Conservation (phyloP, 2,113 vertebrate genomes). For the Synodontis membranacea region DNA sequence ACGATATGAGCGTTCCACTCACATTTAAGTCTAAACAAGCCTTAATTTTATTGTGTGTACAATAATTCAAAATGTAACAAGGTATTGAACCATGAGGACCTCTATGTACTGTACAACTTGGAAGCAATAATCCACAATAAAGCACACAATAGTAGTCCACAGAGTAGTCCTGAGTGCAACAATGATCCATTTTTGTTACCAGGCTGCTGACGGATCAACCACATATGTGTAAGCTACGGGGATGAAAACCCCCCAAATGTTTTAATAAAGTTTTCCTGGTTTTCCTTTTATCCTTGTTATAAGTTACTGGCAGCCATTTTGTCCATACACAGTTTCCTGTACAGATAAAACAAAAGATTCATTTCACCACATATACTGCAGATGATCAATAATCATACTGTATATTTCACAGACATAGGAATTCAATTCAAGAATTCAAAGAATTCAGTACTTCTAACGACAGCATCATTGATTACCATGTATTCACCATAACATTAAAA, state of each 20-base stretch:
- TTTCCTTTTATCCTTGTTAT: background rate
- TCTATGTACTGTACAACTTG: background rate
- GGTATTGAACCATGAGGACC: background rate
- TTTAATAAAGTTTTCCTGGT: background rate
- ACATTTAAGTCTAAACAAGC: background rate
- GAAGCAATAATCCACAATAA: background rate
- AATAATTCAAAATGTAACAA: background rate
- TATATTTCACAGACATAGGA: background rate
- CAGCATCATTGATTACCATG: background rate
- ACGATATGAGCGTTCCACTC: background rate
- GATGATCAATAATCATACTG: background rate
- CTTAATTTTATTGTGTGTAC: background rate
- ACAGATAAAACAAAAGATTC: constrained; percentile 20
- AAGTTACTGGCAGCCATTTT: background rate
- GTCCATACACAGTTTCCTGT: constrained; percentile 41
- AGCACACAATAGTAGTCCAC: too few relatives aligned
- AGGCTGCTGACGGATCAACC: background rate
- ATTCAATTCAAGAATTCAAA: background rate
- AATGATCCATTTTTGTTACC: background rate
- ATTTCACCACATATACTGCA: background rate
- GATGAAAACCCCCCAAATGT: background rate
- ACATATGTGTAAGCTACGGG: background rate
- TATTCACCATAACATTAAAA: background rate
- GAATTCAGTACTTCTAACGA: background rate
- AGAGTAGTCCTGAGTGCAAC: too few relatives aligned